These are phyloP conservation scores for Naso thynnoides DNA, from an alignment of 2,797 vertebrate genomes.

Conservation along the genomic window DNA sequence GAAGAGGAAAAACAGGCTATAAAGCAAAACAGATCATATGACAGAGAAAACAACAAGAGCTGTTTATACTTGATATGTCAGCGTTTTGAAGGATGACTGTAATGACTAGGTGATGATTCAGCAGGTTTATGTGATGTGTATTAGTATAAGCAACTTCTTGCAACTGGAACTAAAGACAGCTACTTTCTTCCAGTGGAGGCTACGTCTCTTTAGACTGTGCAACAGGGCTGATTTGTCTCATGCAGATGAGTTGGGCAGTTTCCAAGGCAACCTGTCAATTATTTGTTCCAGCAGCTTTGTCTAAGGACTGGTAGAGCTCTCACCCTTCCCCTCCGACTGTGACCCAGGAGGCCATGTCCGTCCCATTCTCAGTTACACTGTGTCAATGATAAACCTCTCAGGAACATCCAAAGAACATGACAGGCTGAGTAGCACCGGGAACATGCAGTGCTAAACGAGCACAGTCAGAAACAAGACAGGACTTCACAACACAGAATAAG, in stretches of 20 bases:
- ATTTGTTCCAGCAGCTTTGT: slow-evolving; percentile 60
- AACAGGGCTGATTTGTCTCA: slow-evolving; percentile 31
- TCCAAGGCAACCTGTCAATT: slow-evolving; percentile 64
- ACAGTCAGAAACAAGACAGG: slow-evolving; percentile 32
- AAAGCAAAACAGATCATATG: slow-evolving; percentile 15
- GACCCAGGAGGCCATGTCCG: slow-evolving; percentile 42
- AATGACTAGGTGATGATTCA: slow-evolving; percentile 33
- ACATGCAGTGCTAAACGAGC: slow-evolving; percentile 7
- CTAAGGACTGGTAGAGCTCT: slow-evolving; percentile 29
- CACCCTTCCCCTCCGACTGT: slow-evolving; percentile 42
- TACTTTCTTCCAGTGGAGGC: slow-evolving; percentile 1
- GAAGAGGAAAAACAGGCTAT: slow-evolving; percentile 1
- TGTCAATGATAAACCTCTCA: slow-evolving; percentile 64
- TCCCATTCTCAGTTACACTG: slow-evolving; percentile 47
- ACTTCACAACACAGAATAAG: slow-evolving; percentile 51
- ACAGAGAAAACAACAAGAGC: slow-evolving; percentile 5
- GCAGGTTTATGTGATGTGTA: slow-evolving; percentile 13
- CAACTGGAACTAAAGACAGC: slow-evolving; percentile 20
- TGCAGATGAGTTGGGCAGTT: slow-evolving; percentile 55
- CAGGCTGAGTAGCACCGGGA: slow-evolving; percentile 32
- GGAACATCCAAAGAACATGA: slow-evolving; percentile 39
- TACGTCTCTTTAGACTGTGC: slow-evolving; percentile 14
- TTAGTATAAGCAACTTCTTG: slow-evolving; percentile 25
- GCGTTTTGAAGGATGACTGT: slow-evolving; percentile 34
- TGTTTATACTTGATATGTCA: slow-evolving; percentile 31